Percentiles rank a stretch among this genome's conserved stretches.
These are phyloP conservation scores for Nephrotoma guestfalica DNA, from an alignment of 2,888 invertebrate genomes.

Conservation along the genomic window DNA sequence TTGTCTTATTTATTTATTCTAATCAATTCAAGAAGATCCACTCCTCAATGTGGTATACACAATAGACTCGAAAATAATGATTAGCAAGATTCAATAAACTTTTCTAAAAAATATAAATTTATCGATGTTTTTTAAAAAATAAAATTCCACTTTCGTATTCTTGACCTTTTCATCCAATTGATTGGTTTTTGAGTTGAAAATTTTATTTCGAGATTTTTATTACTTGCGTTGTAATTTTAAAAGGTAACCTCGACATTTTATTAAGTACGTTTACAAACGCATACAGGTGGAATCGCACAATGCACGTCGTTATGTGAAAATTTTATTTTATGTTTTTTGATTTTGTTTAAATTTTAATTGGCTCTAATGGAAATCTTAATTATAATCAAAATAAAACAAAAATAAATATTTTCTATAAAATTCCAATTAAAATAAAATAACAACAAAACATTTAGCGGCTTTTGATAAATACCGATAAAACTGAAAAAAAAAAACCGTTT, in stretches of 20 bases:
- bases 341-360: neutral
- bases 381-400: neutral
- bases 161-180: neutral
- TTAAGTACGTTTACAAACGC: neutral
- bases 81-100: neutral
- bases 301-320: neutral
- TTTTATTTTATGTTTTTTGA: neutral
- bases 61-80: neutral
- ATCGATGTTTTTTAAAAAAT: neutral
- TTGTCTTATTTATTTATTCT: neutral
- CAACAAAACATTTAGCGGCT: neutral
- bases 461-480: neutral
- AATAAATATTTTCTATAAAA: neutral
- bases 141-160: neutral
- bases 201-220: neutral
- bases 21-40: neutral
- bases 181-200: neutral
- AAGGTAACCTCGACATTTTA: neutral
- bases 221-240: neutral
- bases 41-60: neutral
- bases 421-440: neutral
- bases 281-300: neutral
- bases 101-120: neutral
- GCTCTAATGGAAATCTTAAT: neutral
- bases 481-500: neutral